Evolutionary conservation across 2,113 vertebrate genomes (phyloP).

Genomic region (Silurus meridionalis): DNA sequence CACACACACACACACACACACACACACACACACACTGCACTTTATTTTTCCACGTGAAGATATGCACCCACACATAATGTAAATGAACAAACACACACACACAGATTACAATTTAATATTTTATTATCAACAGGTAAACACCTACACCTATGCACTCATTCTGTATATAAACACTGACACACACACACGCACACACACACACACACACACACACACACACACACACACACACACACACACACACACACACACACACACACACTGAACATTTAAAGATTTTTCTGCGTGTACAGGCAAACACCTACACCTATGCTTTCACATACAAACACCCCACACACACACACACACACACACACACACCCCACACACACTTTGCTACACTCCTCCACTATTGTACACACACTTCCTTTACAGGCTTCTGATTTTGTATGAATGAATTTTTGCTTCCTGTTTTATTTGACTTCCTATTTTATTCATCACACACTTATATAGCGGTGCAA

Average conservation of each 20-base stretch:
- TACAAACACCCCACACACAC: not conserved
- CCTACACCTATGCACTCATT: not conserved
- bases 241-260: not conserved
- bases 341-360: not conserved
- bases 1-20: not conserved
- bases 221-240: not conserved
- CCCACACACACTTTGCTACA: not conserved
- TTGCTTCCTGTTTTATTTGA: not conserved
- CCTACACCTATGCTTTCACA: not conserved
- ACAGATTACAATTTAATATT: not conserved
- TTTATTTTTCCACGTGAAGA: not conserved
- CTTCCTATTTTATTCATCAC: not conserved
- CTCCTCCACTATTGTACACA: not conserved
- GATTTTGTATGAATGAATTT: not conserved
- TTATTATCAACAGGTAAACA: not conserved
- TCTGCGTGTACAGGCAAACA: not conserved
- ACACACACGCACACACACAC: not conserved
- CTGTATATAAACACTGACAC: not conserved
- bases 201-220: not conserved
- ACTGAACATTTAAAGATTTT: too few relatives aligned
- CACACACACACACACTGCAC: not conserved
- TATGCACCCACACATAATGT: not conserved
- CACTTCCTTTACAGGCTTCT: not conserved
- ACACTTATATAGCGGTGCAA: not conserved
- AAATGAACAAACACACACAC: not conserved